phyloP scores from a whole-genome alignment of 2,113 vertebrate genomes.

The Upupa epops region DNA sequence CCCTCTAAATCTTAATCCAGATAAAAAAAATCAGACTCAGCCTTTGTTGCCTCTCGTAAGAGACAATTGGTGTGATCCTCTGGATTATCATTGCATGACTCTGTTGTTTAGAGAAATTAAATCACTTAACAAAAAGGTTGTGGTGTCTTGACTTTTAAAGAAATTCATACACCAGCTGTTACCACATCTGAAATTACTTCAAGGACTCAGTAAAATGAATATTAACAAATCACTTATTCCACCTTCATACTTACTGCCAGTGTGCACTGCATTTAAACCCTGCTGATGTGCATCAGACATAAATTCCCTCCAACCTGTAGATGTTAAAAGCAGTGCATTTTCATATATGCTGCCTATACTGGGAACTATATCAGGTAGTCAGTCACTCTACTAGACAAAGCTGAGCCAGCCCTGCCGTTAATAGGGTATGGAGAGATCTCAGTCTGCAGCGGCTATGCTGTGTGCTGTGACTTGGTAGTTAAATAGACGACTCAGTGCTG shows the following conservation, averaged over 20 bases:
- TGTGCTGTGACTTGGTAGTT: not conserved
- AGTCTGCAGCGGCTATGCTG: not conserved
- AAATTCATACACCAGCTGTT: not conserved
- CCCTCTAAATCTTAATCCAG: not conserved
- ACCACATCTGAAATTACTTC: not conserved
- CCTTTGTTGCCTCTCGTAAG: not conserved
- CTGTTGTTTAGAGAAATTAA: not conserved
- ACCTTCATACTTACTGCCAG: not conserved
- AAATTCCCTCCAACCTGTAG: not conserved
- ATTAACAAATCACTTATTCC: not conserved
- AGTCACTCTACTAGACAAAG: not conserved
- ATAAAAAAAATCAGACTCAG: not conserved
- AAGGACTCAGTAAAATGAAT: not conserved
- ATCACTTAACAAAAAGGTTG: not conserved
- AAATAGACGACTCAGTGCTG: not conserved
- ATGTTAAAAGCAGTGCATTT: not conserved
- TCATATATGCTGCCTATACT: not conserved
- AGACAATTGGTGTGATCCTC: not conserved
- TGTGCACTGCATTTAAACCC: not conserved
- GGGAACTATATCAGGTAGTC: not conserved
- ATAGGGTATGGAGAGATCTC: rapidly evolving
- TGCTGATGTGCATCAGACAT: not conserved
- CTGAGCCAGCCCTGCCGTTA: not conserved
- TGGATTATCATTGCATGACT: not conserved
- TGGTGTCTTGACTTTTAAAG: not conserved